Conservation (phyloP, 2,113 vertebrate genomes). For the Bostrychus sinensis region DNA sequence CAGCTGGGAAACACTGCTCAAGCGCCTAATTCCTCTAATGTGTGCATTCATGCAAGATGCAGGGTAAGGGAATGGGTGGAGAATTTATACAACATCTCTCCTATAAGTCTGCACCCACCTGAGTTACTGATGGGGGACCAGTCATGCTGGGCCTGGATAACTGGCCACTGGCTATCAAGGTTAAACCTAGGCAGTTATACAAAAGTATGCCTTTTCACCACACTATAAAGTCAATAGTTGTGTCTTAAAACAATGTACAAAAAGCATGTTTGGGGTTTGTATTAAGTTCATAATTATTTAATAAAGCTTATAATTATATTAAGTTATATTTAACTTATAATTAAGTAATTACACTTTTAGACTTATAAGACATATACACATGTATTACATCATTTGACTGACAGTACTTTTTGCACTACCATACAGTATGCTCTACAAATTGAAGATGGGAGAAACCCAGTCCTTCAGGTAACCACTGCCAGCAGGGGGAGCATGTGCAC, state of each 20-base stretch:
- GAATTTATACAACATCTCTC: slow-evolving; percentile 78
- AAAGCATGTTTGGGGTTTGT: too few relatives aligned
- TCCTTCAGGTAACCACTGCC: slow-evolving; percentile 18
- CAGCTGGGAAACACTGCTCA: slow-evolving; percentile 85
- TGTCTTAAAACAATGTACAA: too few relatives aligned
- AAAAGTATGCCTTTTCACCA: background rate
- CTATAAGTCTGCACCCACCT: slow-evolving; percentile 42
- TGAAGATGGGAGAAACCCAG: too few relatives aligned
- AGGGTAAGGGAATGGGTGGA: slow-evolving; percentile 39
- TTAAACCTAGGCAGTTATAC: background rate
- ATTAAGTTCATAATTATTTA: too few relatives aligned
- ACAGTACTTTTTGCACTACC: background rate
- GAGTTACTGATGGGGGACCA: slow-evolving; percentile 61
- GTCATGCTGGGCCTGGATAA: slow-evolving; percentile 32
- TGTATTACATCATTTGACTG: background rate
- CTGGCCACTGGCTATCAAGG: slow-evolving; percentile 48
- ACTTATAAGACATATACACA: too few relatives aligned
- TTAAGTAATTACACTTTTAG: too few relatives aligned
- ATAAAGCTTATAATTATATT: too few relatives aligned
- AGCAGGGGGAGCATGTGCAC: slow-evolving; percentile 73
- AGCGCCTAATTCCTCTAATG: slow-evolving; percentile 91
- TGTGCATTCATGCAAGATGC: slow-evolving; percentile 84
- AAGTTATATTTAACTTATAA: too few relatives aligned
- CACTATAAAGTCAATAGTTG: too few relatives aligned
- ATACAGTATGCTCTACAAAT: too few relatives aligned